These are phyloP conservation scores for Hemistola chrysoprasaria DNA, from an alignment of 2,888 invertebrate genomes.

Conservation along the genomic window DNA sequence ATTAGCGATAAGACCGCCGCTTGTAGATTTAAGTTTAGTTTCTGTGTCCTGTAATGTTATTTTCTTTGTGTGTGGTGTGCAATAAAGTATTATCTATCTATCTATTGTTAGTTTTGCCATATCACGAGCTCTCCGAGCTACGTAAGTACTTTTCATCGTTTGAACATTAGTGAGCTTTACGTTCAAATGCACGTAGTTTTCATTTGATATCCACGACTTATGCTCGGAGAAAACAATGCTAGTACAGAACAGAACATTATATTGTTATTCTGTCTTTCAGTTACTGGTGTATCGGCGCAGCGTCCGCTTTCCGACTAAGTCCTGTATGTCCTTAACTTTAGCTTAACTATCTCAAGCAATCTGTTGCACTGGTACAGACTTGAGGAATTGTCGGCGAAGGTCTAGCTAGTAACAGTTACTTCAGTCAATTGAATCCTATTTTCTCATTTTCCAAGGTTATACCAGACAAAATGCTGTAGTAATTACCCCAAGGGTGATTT, in stretches of 20 bases:
- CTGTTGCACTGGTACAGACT: constrained; percentile 23
- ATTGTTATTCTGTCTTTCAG: constrained; percentile 31
- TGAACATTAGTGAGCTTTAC: constrained; percentile 9
- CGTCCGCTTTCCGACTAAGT: constrained; percentile 32
- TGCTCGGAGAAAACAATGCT: constrained; percentile 20
- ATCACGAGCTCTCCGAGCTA: constrained; percentile 2
- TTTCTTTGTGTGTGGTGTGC: too few species aligned
- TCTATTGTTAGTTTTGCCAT: constrained; percentile 7
- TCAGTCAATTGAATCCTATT: constrained; percentile 9
- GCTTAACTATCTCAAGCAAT: constrained; percentile 30
- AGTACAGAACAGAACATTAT: constrained; percentile 23
- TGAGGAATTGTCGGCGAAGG: constrained; percentile 22
- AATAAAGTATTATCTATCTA: background rate
- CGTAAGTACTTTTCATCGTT: constrained; percentile 7
- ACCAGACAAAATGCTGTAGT: too few species aligned
- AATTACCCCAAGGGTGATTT: too few species aligned
- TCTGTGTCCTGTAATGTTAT: too few species aligned
- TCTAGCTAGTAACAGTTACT: constrained; percentile 12
- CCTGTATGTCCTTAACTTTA: constrained; percentile 31
- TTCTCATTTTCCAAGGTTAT: too few species aligned
- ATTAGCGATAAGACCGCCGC: too few species aligned
- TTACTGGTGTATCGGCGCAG: constrained; percentile 21
- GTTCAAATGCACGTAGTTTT: constrained; percentile 16
- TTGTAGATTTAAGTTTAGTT: too few species aligned
- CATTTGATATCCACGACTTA: constrained; percentile 18